Conservation (phyloP, 2,888 invertebrate species). For the Heliconius sara region DNA sequence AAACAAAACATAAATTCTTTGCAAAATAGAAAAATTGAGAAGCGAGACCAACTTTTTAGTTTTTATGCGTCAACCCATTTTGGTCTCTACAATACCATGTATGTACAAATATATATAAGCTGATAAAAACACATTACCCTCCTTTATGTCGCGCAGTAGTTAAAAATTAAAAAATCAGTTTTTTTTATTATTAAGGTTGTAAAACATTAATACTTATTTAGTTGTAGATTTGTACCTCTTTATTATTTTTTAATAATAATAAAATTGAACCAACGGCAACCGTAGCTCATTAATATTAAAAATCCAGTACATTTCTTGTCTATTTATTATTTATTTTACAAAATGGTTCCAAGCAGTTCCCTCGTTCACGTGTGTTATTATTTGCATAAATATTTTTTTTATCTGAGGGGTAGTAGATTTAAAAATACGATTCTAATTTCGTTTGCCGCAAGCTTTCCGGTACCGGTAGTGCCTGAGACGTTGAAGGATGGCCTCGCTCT, state of each 20-base stretch:
- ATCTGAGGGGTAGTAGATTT: conserved; percentile 70
- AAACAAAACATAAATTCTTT: too few species aligned
- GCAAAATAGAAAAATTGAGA: too few species aligned
- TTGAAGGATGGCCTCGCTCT: conserved; percentile 76
- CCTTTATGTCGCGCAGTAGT: not conserved
- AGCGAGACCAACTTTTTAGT: too few species aligned
- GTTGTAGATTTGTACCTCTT: not conserved
- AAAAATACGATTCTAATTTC: conserved; percentile 83
- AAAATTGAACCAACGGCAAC: not conserved
- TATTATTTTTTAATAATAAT: not conserved
- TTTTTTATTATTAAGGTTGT: too few species aligned
- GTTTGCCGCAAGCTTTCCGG: conserved; percentile 75
- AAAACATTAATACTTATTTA: not conserved
- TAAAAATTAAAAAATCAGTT: not conserved
- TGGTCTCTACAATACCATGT: not conserved
- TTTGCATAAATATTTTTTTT: conserved; percentile 81
- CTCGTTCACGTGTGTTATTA: conserved; percentile 80
- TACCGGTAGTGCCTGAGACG: conserved; percentile 65
- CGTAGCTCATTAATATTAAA: not conserved
- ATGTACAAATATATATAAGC: not conserved
- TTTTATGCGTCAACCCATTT: not conserved
- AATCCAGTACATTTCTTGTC: not conserved
- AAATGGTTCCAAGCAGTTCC: conserved; percentile 61
- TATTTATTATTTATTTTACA: conserved; percentile 34
- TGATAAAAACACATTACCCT: not conserved